Base-by-base conservation (phyloP, 2,888 invertebrate genomes). In the Platycnemis pennipes region DNA sequence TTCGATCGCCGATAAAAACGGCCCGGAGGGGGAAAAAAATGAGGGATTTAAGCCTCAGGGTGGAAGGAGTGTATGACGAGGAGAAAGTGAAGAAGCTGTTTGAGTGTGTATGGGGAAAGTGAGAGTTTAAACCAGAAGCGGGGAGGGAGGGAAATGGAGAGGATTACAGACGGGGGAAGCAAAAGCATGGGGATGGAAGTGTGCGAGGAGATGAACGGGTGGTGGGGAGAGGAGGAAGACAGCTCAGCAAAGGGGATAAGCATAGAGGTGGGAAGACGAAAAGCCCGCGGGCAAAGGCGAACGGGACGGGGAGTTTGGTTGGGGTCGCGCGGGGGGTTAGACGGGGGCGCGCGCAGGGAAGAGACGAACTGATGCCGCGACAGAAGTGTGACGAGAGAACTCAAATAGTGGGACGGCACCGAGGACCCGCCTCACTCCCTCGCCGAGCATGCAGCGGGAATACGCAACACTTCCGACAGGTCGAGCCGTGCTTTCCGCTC, bases 1-100 rank as follows among this genome's bases (percentile, higher is more conserved):
- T 91, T 91, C 91, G 91, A 91, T 91, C 91, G 91, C 13, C 63
- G 91, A 69, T 91, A 91, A 69, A 69, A 63, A n/a, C 63, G 44
- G 11, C 77, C 44, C 37, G 37, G 53, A 46, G 53, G 26, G 4
- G 63, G 63, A 19, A 42, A 45, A 69, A 87, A n/a, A 86, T 46
- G 46, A n/a, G 46, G 46, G 16, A n/a, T 46, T n/a, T 8, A 49
- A 63, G 44, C 26, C 37, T 26, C 44, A 42, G 91, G 91, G 91
- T 37, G 22, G 44, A 44, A 63, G 44, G n/a, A 44, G 37, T 56
- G 91, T 16, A 46, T 5, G 87, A 19, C 0, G 37, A 45, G 37
- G 37, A 26, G 87, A 46, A 37, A 46, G 45, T 37, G 87, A 46
- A 46, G 44, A 46, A 91, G 63, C 56, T 8, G 44, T 69, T 31